These are phyloP conservation scores for Podarcis raffonei DNA, from an alignment of 2,113 vertebrate genomes.

Conservation along the genomic window DNA sequence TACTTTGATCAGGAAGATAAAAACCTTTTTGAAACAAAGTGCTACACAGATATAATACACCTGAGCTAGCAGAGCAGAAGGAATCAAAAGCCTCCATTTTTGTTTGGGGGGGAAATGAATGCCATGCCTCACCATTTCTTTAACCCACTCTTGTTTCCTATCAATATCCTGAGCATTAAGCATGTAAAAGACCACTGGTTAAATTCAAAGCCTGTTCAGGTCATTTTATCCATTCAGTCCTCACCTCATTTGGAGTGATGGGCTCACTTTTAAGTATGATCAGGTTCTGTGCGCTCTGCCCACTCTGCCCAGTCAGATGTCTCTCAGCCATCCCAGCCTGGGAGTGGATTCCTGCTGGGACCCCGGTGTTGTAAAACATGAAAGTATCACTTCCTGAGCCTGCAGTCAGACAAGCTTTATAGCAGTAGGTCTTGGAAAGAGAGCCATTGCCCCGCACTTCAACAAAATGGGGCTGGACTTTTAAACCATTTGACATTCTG, in stretches of 20 bases:
- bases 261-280: constrained; percentile 90
- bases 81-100: constrained; percentile 41
- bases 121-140: constrained; percentile 18
- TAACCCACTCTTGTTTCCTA: not conserved
- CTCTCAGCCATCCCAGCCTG: constrained; percentile 89
- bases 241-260: constrained; percentile 89
- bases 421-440: constrained; percentile 97
- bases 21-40: accelerated
- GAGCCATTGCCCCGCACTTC: constrained; percentile 95
- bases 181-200: not conserved
- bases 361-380: constrained; percentile 98
- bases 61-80: constrained; percentile 18
- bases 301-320: constrained; percentile 91
- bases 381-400: constrained; percentile 97
- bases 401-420: constrained; percentile 93
- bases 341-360: constrained; percentile 81
- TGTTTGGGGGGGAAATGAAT: constrained; percentile 39
- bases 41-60: not conserved
- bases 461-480: constrained; percentile 95
- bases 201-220: constrained; percentile 26
- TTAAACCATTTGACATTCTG: constrained; percentile 85
- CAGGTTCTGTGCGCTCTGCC: constrained; percentile 86
- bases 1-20: not conserved
- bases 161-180: not conserved
- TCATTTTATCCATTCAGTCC: constrained; percentile 14